Evolutionary conservation across 1,140 invertebrate species (phyloP).

Genomic region (Philopotamus ludificatus): DNA sequence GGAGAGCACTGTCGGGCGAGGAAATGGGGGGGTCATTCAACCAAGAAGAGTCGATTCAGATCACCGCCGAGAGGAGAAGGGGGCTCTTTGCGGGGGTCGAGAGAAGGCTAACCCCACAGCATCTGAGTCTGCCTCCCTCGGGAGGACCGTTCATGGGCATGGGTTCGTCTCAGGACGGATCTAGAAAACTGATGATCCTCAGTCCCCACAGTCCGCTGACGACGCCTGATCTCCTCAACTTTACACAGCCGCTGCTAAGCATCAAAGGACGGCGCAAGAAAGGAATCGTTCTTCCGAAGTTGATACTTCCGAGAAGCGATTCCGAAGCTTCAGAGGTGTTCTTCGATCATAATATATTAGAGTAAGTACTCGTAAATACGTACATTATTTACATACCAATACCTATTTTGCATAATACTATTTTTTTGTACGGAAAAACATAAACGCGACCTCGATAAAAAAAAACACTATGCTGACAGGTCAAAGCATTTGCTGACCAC

Average conservation of each 20-base stretch:
- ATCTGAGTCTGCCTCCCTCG: slow-evolving; percentile 68
- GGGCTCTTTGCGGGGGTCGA: slow-evolving; percentile 66
- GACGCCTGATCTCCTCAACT: slow-evolving; percentile 60
- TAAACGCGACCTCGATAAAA: too few species aligned
- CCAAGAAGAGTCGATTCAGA: slow-evolving; percentile 44
- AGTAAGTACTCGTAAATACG: slow-evolving; percentile 66
- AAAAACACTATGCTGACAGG: too few species aligned
- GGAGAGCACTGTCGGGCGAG: slow-evolving; percentile 61
- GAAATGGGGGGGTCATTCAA: slow-evolving; percentile 51
- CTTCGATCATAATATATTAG: slow-evolving; percentile 60
- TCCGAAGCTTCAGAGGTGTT: slow-evolving; percentile 64
- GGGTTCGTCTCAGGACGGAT: slow-evolving; percentile 55
- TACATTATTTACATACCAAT: too few species aligned
- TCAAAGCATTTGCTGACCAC: too few species aligned
- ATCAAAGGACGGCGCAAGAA: slow-evolving; percentile 68
- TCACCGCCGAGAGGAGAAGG: slow-evolving; percentile 62
- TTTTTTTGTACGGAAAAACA: too few species aligned
- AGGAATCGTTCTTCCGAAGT: slow-evolving; percentile 70
- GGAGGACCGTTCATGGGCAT: slow-evolving; percentile 55
- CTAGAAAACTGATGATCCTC: slow-evolving; percentile 67
- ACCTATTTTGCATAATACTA: too few species aligned
- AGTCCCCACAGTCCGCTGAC: slow-evolving; percentile 71
- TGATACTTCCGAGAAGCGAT: slow-evolving; percentile 71
- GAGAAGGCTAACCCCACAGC: slow-evolving; percentile 60
- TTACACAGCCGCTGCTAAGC: slow-evolving; percentile 57